Evolutionary conservation across 2,888 invertebrate species (phyloP).

Genomic region (Hanleya hanleyi): DNA sequence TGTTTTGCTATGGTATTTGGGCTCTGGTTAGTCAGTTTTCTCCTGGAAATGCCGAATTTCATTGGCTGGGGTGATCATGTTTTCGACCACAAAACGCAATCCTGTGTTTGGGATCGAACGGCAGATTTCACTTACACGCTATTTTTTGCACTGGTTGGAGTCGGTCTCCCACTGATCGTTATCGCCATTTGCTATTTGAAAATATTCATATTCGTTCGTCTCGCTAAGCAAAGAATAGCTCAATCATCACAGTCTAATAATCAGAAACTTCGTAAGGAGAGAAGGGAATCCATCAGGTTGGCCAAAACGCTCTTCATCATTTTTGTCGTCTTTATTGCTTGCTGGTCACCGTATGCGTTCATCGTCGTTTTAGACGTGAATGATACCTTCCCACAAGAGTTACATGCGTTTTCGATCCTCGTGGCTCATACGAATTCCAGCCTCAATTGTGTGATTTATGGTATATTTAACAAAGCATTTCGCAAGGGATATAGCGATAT

Average conservation of each 20-base stretch:
- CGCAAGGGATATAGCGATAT: constrained; percentile 21
- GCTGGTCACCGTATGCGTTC: constrained; percentile 2
- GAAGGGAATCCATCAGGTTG: not conserved
- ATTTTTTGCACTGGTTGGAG: constrained; percentile 37
- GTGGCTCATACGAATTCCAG: constrained; percentile 8
- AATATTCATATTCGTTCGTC: constrained; percentile 29
- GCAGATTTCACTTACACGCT: constrained; percentile 40
- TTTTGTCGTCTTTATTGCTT: not conserved
- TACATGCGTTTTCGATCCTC: not conserved
- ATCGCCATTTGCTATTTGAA: constrained; percentile 35
- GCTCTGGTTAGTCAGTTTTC: constrained; percentile 43
- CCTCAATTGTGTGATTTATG: constrained; percentile 23
- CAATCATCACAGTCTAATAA: not conserved
- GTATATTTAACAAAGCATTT: constrained; percentile 26
- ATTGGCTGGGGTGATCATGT: constrained; percentile 45
- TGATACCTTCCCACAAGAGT: not conserved
- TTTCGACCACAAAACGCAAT: constrained; percentile 42
- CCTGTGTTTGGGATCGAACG: constrained; percentile 43
- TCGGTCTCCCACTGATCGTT: constrained; percentile 32
- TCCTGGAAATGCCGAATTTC: constrained; percentile 37
- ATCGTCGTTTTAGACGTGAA: not conserved
- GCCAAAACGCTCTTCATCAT: constrained; percentile 1
- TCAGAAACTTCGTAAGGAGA: not conserved
- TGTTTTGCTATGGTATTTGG: constrained; percentile 32
- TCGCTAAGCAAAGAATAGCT: constrained; percentile 14